Base-by-base conservation (phyloP, 2,113 vertebrate genomes). In the Accipiter cooperii region DNA sequence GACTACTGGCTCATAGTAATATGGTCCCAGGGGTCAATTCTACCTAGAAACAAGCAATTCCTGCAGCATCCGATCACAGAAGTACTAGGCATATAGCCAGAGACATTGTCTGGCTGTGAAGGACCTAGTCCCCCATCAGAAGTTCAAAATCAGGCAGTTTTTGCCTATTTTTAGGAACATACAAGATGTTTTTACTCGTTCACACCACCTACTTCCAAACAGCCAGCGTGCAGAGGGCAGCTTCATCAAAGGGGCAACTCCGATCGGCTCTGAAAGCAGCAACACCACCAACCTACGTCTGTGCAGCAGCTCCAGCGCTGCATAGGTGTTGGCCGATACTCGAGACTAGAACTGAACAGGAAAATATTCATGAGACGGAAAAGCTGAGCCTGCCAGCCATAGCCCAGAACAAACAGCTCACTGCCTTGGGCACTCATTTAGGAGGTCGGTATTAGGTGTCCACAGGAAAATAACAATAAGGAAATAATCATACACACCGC, bases 11-110 rank as follows among this genome's bases (percentile, higher is more conserved):
- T 58, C 22, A 40, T 2, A n/a, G 28, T 21, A 64, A 54, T 22
- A 13, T 9, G 29, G 47, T 44, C 55, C 55, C 65, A 44, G 42
- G 20, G 57, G 38, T 10, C 40, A 40, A 33, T 34, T 61, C 14
- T 71, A 68, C 13, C 13, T 31, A 34, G 61, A 74, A 81, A 91
- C 0, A 4, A 81, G 68, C n/a, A 66, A 6, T 33, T 63, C n/a
- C 36, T 2, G 4, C 24, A 58, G 38, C 38, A 81, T 58, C 33
- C 11, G 8, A 21, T 21, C 8, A 6, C 0, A 0, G 5, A 65
- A 78, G n/a, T 6, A 17, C 44, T 40, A 14, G 15, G 60, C 12
- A 2, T 34, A 52, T 5, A 49, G 47, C 63, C 73, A 86, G 58
- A 49, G 64, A 68, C 71, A 77, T 10, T 0, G 0, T 28, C 49